A percentile compares a stretch with the other conserved stretches of the same genome.
phyloP scores from a whole-genome alignment of 92 coral and sea anemone species.

The Isaurus tuberculatus region DNA sequence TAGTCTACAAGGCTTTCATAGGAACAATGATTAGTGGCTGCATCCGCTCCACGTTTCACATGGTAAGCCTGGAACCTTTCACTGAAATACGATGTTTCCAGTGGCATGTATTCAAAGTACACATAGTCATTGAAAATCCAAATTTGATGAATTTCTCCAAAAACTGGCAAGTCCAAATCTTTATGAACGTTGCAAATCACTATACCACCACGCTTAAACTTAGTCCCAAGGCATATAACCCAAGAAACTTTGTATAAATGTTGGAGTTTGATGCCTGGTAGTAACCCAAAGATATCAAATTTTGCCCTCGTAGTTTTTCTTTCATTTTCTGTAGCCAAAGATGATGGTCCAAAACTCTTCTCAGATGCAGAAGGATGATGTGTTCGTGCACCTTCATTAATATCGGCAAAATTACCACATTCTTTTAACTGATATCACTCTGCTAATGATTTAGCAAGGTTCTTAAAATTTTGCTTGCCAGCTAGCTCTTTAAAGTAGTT shows the following conservation, averaged over 20 bases:
- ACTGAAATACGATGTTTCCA: neutral
- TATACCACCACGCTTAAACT: slow-evolving; percentile 30
- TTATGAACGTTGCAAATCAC: slow-evolving; percentile 14
- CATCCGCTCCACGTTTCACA: neutral
- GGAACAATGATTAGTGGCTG: slow-evolving; percentile 14
- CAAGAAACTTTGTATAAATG: slow-evolving; percentile 22
- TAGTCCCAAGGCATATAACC: slow-evolving; percentile 39
- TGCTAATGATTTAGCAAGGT: slow-evolving; percentile 33
- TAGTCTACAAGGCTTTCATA: slow-evolving; percentile 4
- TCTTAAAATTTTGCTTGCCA: slow-evolving; percentile 44
- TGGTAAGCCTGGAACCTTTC: neutral
- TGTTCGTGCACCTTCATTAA: slow-evolving; percentile 16
- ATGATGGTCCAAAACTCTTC: slow-evolving; percentile 25
- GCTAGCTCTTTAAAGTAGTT: slow-evolving; percentile 48
- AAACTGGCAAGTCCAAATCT: neutral
- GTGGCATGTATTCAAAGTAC: neutral
- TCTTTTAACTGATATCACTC: slow-evolving; percentile 31
- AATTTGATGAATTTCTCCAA: neutral
- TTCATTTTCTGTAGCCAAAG: neutral
- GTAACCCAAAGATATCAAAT: slow-evolving; percentile 37
- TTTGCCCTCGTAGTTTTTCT: slow-evolving; percentile 6
- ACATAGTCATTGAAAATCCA: neutral
- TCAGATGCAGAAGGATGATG: slow-evolving; percentile 38
- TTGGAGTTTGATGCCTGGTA: slow-evolving; percentile 38
- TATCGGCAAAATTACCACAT: slow-evolving; percentile 46